Conservation (phyloP, 2,113 vertebrate species). For the Pseudopodoces humilis region DNA sequence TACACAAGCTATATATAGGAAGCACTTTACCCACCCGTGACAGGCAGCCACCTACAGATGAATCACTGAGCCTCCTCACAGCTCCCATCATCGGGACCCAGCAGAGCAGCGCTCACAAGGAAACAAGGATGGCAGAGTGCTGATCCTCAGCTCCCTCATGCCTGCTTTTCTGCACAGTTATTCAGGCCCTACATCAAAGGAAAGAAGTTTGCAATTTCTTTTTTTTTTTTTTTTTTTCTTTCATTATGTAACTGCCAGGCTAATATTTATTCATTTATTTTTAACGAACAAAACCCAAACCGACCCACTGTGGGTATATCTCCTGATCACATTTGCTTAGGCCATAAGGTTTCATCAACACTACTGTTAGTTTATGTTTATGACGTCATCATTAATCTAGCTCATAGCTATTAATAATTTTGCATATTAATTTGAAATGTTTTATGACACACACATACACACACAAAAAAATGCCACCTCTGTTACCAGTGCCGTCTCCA, state of each 20-base stretch:
- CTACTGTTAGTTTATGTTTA: not conserved
- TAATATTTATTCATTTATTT: not conserved
- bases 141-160: not conserved
- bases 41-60: constrained; percentile 49
- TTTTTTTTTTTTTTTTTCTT: not conserved
- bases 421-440: not conserved
- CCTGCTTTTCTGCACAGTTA: not conserved
- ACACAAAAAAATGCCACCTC: not conserved
- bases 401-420: not conserved
- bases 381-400: not conserved
- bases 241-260: not conserved
- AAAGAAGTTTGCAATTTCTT: not conserved
- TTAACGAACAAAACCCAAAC: not conserved
- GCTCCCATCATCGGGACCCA: not conserved
- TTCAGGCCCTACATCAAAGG: not conserved
- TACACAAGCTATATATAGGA: constrained; percentile 30
- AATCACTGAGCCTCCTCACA: constrained; percentile 43
- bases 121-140: not conserved
- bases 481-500: not conserved
- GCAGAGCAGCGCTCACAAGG: not conserved
- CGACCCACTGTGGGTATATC: not conserved
- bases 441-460: not conserved
- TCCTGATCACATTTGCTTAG: not conserved
- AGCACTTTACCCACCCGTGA: constrained; percentile 14
- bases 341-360: not conserved